Percentiles rank a stretch among this genome's conserved stretches.
Evolutionary conservation across 2,113 vertebrate genomes (phyloP).

Genomic region (Myotis lucifugus): DNA sequence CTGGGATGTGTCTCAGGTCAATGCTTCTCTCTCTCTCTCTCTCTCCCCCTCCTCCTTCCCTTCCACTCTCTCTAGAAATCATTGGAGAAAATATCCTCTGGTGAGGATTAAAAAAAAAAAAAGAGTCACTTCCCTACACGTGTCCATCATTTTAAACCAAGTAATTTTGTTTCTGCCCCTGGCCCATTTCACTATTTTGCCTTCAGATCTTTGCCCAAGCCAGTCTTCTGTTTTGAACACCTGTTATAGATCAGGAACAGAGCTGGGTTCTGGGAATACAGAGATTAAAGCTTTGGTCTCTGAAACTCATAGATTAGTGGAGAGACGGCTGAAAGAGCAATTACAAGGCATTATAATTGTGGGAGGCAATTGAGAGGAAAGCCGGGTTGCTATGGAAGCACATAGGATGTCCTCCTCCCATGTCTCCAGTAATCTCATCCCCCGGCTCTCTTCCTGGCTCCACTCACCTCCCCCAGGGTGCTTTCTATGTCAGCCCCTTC

Average conservation of each 20-base stretch:
- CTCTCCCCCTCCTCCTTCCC: no score
- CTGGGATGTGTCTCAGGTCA: no score
- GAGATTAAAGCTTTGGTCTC: slow-evolving; percentile 9
- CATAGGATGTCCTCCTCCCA: background rate
- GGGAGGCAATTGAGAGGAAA: background rate
- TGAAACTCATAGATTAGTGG: slow-evolving; percentile 26
- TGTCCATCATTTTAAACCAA: background rate
- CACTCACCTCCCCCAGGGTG: background rate
- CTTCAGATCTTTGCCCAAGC: background rate
- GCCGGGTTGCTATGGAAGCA: background rate
- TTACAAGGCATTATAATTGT: background rate
- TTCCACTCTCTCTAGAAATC: no score
- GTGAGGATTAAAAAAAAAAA: no score
- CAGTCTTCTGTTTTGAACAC: background rate
- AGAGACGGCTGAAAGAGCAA: background rate
- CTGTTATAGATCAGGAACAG: background rate
- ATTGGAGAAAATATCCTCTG: no score
- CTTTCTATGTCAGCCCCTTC: background rate
- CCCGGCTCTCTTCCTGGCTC: background rate
- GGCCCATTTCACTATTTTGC: background rate
- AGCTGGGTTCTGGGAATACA: slow-evolving; percentile 51
- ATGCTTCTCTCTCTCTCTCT: no score
- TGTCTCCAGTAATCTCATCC: background rate
- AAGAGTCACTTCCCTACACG: background rate
- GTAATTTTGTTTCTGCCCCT: background rate